Base-by-base conservation (phyloP, 2,888 invertebrate genomes). In the Volucella bombylans region DNA sequence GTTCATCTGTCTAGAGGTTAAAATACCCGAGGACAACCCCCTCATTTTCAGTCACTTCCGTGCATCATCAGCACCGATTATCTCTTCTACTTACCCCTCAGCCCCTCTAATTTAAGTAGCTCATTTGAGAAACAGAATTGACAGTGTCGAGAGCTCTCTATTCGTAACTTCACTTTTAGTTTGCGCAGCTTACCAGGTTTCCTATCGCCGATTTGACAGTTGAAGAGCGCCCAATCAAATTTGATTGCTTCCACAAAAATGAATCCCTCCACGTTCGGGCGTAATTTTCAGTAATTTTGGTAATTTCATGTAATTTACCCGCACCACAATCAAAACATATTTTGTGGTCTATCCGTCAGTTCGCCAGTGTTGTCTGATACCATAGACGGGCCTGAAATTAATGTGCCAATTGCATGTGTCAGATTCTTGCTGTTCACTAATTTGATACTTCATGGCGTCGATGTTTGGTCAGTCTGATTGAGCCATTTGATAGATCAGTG, bases 81-180 rank as follows among this genome's bases (percentile, higher is more conserved):
- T 31, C 14, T 31, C 18, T 50, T 14, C 43, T 72, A 50, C 54
- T 71, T 72, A 50, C 54, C 65, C 76, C 54, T 68, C 43, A 12
- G 4, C 50, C 11, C n/a, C 4, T 38, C 10, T 10, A 50, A 39
- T 72, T 61, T n/a, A 62, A 23, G 18, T 68, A 68, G 61, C 62
- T 31, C 45, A n/a, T 39, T 64, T 6, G 31, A 31, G 18, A 31
- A 31, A 31, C 41, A 50, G 45, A 57, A 62, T 39, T 64, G 69
- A 76, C 76, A 69, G 69, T 50, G 9, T 64, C 50, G 14, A 76
- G 74, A 59, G 69, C 64, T 76, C 76, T 74, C 8, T 31, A 59
- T 12, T 3, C 8, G 50, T 14, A 55, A 39, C 47, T 18, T 55
- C 45, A 2, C 55, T n/a, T 62, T 64, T 65, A 41, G 41, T 76